Percentiles rank a stretch among this genome's conserved stretches.
phyloP scores from a whole-genome alignment of 2,113 vertebrate genomes.

The Apeltes quadracus region DNA sequence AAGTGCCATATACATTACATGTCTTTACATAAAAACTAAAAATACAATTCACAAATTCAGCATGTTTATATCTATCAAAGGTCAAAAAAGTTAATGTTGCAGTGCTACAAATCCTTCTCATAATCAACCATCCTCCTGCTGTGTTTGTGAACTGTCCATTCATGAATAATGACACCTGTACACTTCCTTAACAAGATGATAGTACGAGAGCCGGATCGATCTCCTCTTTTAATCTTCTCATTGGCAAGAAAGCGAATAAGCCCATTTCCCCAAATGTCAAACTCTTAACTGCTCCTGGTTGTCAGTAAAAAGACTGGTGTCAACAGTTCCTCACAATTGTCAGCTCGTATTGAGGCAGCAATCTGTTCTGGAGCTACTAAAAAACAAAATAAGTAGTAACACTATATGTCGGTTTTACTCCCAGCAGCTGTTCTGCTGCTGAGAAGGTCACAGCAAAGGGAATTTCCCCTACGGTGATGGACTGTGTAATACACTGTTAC shows the following conservation, averaged over 20 bases:
- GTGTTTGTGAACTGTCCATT: constrained; percentile 14
- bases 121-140: background rate
- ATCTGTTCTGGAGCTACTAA: constrained; percentile 4
- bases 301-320: background rate
- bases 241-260: background rate
- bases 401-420: background rate
- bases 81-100: constrained; percentile 17
- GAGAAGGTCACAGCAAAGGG: constrained; percentile 7
- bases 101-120: constrained; percentile 23
- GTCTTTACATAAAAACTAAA: background rate
- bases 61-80: background rate
- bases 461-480: background rate
- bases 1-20: background rate
- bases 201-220: background rate
- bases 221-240: background rate
- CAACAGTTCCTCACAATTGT: constrained; percentile 1
- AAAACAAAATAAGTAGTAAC: background rate
- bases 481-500: background rate
- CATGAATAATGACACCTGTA: constrained; percentile 7
- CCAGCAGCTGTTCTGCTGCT: constrained; percentile 7
- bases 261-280: background rate
- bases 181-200: background rate
- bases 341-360: constrained; percentile 4
- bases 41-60: background rate
- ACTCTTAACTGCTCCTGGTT: background rate